Percentiles rank a stretch among this genome's conserved stretches.
These are phyloP conservation scores for Numenius arquata DNA, from an alignment of 2,113 vertebrate species.

Conservation along the genomic window DNA sequence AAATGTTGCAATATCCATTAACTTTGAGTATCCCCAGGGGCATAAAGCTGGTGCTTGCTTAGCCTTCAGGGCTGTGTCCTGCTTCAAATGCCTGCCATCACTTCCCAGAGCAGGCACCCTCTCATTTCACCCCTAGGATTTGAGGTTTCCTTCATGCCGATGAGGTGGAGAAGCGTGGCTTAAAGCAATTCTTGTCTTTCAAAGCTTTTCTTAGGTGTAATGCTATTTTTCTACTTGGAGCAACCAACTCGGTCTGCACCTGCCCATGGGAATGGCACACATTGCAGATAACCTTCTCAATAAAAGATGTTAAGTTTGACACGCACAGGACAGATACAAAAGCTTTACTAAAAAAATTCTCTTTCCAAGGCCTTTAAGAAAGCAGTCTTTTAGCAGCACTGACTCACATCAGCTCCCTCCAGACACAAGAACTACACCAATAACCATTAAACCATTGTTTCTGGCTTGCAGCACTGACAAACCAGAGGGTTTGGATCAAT, in stretches of 20 bases:
- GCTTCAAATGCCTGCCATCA: background rate
- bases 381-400: background rate
- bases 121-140: rapidly evolving
- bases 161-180: background rate
- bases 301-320: background rate
- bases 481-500: background rate
- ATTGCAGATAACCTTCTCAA: background rate
- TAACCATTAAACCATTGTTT: background rate
- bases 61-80: background rate
- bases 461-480: background rate
- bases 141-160: background rate
- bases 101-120: background rate
- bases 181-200: background rate
- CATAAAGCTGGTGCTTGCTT: background rate
- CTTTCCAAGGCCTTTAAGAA: background rate
- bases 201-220: background rate
- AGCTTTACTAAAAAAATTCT: background rate
- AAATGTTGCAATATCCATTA: rapidly evolving
- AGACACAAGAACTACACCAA: no score
- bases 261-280: background rate
- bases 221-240: background rate
- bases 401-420: background rate
- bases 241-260: background rate
- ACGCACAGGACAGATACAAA: rapidly evolving
- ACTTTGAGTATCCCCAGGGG: background rate